Base-by-base conservation (phyloP, 2,888 invertebrate genomes). In the Ophonus ardosiacus region DNA sequence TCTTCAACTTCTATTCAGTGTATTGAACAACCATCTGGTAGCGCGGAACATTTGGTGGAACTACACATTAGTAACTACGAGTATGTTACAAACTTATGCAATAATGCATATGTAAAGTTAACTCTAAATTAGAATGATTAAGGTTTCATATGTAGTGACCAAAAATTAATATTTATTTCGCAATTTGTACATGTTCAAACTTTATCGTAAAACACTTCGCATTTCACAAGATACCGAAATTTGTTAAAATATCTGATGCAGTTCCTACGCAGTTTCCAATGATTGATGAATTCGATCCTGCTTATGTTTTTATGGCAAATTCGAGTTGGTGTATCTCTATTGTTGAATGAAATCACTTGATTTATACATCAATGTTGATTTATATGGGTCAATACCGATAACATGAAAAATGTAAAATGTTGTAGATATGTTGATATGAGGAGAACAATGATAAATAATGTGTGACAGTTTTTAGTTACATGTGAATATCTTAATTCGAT, bases 331-430 rank as follows among this genome's bases (percentile, higher is more conserved):
- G 68, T 68, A 68, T 68, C 68, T 31, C 38, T 8, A 65, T 65
- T 68, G 38, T 68, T 68, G 68, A 68, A 68, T 68, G 68, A 15
- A 38, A 38, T 8, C n/a, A 31, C 68, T 68, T 68, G 68, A 68
- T 68, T 68, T 38, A 68, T 68, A 68, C 31, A 68, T 68, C 68
- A 68, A 68, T 31, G 31, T 68, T 68, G 68, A 68, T 68, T 68
- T 68, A 68, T 68, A 38, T 68, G 38, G 68, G 68, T 68, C 68
- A 68, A 10, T 38, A 15, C 68, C 31, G 68, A 68, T 68, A 68
- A 31, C 38, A 38, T 68, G 68, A 68, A 68, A 68, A 68, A 40
- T 68, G 68, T 68, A 68, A 68, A 68, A 15, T 68, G 65, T 24
- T 65, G 68, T 68, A 68, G 68, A 68, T 68, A 31, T 4, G n/a